A percentile compares a stretch with the other conserved stretches of the same genome.
phyloP scores from a whole-genome alignment of 2,888 invertebrate genomes.

The Cryptophagus acutangulus region DNA sequence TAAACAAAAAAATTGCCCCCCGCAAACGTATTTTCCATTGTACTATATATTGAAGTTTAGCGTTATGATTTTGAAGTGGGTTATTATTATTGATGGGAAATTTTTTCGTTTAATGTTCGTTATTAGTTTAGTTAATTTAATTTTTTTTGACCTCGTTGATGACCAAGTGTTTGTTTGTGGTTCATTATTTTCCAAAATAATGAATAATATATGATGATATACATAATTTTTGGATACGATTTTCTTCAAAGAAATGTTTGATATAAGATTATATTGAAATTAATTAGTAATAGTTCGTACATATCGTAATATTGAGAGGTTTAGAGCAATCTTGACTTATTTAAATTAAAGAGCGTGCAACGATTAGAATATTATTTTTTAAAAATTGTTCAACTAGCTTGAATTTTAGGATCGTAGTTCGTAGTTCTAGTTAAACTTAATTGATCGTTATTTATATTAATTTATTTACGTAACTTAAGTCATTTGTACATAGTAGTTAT shows the following conservation, averaged over 20 bases:
- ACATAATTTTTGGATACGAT: constrained; percentile 1
- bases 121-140: constrained; percentile 2
- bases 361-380: no score
- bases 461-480: no score
- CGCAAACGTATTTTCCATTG: constrained; percentile 41
- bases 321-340: no score
- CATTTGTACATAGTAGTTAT: no score
- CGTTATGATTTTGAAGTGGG: no score
- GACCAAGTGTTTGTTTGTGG: constrained; percentile 2
- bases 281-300: constrained; percentile 13
- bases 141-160: background rate
- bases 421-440: no score
- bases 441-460: no score
- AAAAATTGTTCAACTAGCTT: no score
- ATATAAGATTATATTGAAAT: background rate
- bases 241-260: background rate
- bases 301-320: constrained; percentile 18
- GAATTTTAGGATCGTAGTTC: no score
- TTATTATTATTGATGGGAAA: constrained; percentile 19
- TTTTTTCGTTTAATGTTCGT: constrained; percentile 13
- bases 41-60: constrained; percentile 23
- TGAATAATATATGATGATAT: background rate
- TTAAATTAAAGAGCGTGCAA: no score
- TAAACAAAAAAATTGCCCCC: constrained; percentile 26
- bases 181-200: constrained; percentile 4